Evolutionary conservation across 2,888 invertebrate genomes (phyloP).

Genomic region (Stictocephala bisonia): DNA sequence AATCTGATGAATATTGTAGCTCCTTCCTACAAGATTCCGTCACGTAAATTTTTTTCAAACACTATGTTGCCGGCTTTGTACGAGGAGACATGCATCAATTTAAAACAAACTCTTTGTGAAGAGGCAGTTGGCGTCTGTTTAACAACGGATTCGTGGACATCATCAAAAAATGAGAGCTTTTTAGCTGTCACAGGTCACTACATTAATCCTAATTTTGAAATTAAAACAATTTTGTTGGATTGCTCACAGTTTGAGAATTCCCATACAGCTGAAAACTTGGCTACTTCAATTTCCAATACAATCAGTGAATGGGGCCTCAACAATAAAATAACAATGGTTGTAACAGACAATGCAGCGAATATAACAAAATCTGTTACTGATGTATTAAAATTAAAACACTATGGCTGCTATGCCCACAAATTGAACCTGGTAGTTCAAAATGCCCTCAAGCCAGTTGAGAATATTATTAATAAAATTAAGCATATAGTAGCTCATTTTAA

Average conservation of each 20-base stretch:
- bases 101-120: background rate
- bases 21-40: conserved; percentile 18
- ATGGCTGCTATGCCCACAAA: conserved; percentile 50
- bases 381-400: conserved; percentile 54
- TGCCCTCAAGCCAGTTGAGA: background rate
- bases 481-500: conserved; percentile 5
- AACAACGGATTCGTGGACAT: conserved; percentile 62
- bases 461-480: conserved; percentile 13
- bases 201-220: conserved; percentile 56
- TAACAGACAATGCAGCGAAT: conserved; percentile 55
- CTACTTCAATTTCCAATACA: conserved; percentile 53
- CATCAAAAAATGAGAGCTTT: conserved; percentile 58
- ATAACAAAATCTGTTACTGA: conserved; percentile 41
- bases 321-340: conserved; percentile 58
- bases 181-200: conserved; percentile 59
- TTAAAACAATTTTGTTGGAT: conserved; percentile 56
- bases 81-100: conserved; percentile 23
- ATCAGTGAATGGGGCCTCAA: conserved; percentile 57
- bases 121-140: conserved; percentile 50
- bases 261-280: conserved; percentile 59
- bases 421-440: conserved; percentile 14
- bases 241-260: conserved; percentile 53
- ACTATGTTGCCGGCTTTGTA: conserved; percentile 10
- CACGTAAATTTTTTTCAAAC: conserved; percentile 35
- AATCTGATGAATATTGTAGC: background rate